Evolutionary conservation across 2,113 vertebrate genomes (phyloP).

Genomic region (Neoarius graeffei): DNA sequence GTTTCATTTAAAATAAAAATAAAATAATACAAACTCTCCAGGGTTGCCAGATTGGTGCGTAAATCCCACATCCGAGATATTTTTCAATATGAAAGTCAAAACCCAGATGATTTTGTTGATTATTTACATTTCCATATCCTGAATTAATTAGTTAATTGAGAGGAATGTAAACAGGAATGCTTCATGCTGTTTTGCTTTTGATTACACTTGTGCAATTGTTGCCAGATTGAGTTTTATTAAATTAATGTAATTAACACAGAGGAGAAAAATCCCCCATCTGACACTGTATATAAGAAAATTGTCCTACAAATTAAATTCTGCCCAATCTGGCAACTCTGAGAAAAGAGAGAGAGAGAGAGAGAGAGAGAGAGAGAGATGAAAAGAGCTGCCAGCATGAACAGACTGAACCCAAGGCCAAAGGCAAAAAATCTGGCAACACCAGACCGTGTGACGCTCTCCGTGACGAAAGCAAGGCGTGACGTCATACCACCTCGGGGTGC

Average conservation of each 20-base stretch:
- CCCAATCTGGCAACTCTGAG: not conserved
- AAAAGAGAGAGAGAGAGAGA: slow-evolving; percentile 42
- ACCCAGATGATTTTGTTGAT: not conserved
- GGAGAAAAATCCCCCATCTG: not conserved
- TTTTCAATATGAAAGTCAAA: not conserved
- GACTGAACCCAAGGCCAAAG: not conserved
- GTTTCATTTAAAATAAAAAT: too few relatives aligned
- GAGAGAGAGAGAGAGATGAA: not conserved
- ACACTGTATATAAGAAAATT: not conserved
- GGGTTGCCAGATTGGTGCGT: not conserved
- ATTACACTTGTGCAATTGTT: not conserved
- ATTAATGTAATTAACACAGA: not conserved
- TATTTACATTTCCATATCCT: not conserved
- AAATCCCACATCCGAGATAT: not conserved
- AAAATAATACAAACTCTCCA: too few relatives aligned
- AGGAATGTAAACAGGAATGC: not conserved
- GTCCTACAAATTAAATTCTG: not conserved
- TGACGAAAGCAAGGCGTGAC: slow-evolving; percentile 8
- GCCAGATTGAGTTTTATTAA: not conserved
- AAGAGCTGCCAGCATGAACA: not conserved
- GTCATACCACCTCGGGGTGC: not conserved
- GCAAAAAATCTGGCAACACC: not conserved
- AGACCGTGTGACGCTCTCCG: not conserved
- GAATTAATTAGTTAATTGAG: not conserved
- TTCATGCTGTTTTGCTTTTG: not conserved